These are phyloP conservation scores for Brachypodius melanocephalos DNA, from an alignment of 2,113 vertebrate species.

Conservation along the genomic window DNA sequence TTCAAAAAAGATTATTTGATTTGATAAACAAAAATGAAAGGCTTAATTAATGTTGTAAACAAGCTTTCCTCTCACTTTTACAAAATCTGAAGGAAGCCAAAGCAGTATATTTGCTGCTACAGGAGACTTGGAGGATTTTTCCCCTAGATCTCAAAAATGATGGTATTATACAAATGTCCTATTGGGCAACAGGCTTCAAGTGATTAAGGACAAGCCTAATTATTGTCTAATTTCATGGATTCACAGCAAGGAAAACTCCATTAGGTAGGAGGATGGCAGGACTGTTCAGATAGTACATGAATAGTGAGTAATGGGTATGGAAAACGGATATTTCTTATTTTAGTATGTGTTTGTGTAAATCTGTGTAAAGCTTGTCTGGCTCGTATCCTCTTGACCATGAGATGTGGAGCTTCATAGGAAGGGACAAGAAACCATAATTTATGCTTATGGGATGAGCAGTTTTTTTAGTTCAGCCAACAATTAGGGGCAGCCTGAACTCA, in stretches of 20 bases:
- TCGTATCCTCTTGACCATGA: background rate
- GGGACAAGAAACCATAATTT: background rate
- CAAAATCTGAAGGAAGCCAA: background rate
- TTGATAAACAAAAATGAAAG: background rate
- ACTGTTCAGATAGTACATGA: background rate
- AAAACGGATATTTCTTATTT: background rate
- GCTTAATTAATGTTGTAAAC: background rate
- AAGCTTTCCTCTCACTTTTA: background rate
- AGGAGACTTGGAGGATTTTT: background rate
- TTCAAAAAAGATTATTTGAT: background rate
- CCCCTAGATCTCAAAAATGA: background rate
- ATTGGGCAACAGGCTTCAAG: background rate
- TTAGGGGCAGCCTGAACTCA: background rate
- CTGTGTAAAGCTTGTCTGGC: background rate
- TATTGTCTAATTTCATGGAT: background rate
- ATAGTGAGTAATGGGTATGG: background rate
- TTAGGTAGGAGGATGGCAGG: background rate
- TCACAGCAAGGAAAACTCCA: background rate
- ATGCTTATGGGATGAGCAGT: background rate
- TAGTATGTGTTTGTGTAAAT: background rate
- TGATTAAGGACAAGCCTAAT: background rate
- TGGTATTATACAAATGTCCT: background rate
- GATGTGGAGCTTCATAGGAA: background rate
- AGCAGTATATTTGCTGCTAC: background rate
- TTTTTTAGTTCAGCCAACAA: background rate